Conservation (phyloP, 2,797 vertebrate species). For the Percopsis omiscomaycus region DNA sequence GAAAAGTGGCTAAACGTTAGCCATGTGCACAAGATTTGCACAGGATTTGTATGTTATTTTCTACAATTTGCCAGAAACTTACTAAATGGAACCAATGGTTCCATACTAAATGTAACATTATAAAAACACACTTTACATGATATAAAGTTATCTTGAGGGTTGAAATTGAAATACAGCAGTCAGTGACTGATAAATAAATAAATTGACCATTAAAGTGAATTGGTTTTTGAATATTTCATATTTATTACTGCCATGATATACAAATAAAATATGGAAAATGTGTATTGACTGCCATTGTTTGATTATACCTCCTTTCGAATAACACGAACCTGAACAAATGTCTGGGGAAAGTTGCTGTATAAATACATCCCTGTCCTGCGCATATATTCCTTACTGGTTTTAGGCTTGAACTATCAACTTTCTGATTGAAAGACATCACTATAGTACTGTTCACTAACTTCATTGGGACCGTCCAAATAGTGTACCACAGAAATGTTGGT, state of each 20-base stretch:
- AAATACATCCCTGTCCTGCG: too few species aligned
- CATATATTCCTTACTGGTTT: background rate
- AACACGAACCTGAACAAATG: background rate
- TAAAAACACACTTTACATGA: slow-evolving; percentile 20
- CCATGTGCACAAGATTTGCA: slow-evolving; percentile 54
- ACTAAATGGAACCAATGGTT: slow-evolving; percentile 16
- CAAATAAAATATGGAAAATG: slow-evolving; percentile 35
- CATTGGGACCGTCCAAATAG: background rate
- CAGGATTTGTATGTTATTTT: slow-evolving; percentile 33
- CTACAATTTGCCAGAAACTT: slow-evolving; percentile 35
- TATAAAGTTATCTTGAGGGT: slow-evolving; percentile 2
- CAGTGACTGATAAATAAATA: slow-evolving; percentile 11
- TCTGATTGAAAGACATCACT: too few species aligned
- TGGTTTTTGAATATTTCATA: slow-evolving; percentile 41
- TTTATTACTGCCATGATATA: slow-evolving; percentile 42
- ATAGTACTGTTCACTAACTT: too few species aligned
- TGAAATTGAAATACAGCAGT: slow-evolving; percentile 35
- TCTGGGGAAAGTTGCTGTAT: background rate
- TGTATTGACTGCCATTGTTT: background rate
- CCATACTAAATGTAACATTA: background rate
- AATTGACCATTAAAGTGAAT: slow-evolving; percentile 12
- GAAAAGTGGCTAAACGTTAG: slow-evolving; percentile 29
- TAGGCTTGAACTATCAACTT: too few species aligned
- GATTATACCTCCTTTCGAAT: background rate
- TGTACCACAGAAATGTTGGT: background rate